Conservation (phyloP, 2,888 invertebrate genomes). For the Agonopterix subpropinquella region DNA sequence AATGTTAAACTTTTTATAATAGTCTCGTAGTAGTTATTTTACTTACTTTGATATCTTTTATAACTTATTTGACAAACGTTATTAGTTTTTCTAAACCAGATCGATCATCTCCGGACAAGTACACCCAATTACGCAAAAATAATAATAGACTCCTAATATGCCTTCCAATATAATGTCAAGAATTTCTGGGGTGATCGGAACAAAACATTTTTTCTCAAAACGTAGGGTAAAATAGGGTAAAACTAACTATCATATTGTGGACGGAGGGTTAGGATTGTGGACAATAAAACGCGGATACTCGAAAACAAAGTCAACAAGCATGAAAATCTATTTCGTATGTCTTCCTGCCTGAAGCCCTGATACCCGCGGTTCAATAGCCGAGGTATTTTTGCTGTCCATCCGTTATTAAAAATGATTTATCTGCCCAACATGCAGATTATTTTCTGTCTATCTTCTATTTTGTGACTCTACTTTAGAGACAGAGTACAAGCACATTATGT, state of each 20-base stretch:
- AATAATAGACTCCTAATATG: conserved; percentile 23
- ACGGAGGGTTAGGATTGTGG: conserved; percentile 7
- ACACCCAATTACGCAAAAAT: conserved; percentile 24
- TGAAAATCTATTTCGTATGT: conserved; percentile 32
- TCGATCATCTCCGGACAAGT: neutral
- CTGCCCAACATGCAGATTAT: too few relatives aligned
- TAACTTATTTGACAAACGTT: too few relatives aligned
- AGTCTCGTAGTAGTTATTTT: too few relatives aligned
- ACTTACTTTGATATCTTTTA: too few relatives aligned
- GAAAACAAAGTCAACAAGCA: conserved; percentile 52
- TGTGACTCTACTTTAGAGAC: too few relatives aligned
- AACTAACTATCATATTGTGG: conserved; percentile 1
- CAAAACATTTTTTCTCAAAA: conserved; percentile 47
- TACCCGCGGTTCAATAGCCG: neutral
- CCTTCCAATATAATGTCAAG: conserved; percentile 37
- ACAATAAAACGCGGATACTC: conserved; percentile 42
- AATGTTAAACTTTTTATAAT: too few relatives aligned
- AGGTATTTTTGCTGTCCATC: too few relatives aligned
- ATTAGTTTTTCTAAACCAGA: too few relatives aligned
- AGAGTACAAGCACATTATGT: too few relatives aligned
- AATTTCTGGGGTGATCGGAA: conserved; percentile 31
- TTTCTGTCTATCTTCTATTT: too few relatives aligned
- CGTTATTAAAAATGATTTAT: too few relatives aligned
- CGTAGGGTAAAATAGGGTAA: conserved; percentile 24
- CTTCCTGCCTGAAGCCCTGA: conserved; percentile 3